These are phyloP conservation scores for Cephus pygmeus DNA, from an alignment of 2,888 invertebrate genomes.

Conservation along the genomic window DNA sequence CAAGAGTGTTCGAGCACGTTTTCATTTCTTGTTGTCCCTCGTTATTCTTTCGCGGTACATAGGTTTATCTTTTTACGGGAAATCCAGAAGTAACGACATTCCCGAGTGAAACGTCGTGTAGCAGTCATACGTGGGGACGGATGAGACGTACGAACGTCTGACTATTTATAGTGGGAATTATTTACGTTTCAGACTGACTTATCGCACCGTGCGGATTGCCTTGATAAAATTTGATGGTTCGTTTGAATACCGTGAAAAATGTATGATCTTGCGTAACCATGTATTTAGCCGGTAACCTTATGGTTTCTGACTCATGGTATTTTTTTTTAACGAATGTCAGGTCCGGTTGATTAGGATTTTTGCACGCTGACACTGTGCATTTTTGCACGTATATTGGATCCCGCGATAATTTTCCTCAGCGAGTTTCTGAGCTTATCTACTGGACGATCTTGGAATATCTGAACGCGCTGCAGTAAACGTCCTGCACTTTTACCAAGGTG, in stretches of 20 bases:
- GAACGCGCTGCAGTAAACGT: neutral
- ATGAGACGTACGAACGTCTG: neutral
- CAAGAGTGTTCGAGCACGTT: neutral
- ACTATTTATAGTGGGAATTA: neutral
- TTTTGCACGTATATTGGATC: constrained; percentile 37
- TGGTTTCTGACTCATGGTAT: neutral
- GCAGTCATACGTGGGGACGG: neutral
- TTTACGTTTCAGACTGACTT: neutral
- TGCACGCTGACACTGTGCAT: constrained; percentile 42
- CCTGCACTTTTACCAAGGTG: neutral
- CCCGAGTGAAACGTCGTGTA: neutral
- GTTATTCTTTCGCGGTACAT: neutral
- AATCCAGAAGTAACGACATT: neutral
- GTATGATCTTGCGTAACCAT: neutral
- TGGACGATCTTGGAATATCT: neutral
- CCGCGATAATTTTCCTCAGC: neutral
- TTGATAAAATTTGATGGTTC: neutral
- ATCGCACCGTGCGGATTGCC: neutral
- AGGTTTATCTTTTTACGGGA: neutral
- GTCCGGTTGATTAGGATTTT: neutral
- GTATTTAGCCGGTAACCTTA: neutral
- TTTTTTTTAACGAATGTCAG: neutral
- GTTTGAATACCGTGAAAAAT: neutral
- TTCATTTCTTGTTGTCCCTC: neutral
- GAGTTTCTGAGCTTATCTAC: neutral